phyloP scores from a whole-genome alignment of 2,113 vertebrate genomes.

The Axis porcinus region DNA sequence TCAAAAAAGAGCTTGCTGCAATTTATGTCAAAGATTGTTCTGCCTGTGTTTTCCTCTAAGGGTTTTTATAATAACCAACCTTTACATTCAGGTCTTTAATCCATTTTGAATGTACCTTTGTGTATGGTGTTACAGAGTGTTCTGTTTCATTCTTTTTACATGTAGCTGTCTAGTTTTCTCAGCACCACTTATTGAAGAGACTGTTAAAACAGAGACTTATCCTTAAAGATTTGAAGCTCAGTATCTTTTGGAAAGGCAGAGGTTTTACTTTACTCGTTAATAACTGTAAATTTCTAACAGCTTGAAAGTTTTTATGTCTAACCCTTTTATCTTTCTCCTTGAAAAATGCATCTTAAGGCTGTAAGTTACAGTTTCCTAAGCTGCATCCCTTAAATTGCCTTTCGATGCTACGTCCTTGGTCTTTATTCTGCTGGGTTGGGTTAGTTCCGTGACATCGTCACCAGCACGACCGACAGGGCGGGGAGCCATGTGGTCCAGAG shows the following conservation, averaged over 20 bases:
- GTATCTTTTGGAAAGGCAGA: neutral
- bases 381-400: neutral
- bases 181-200: neutral
- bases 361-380: neutral
- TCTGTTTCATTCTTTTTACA: neutral
- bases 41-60: neutral
- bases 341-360: neutral
- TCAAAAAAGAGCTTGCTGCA: neutral
- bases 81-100: neutral
- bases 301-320: neutral
- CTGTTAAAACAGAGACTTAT: neutral
- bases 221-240: neutral
- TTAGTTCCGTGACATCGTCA: neutral
- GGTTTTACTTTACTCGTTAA: neutral
- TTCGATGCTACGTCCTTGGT: neutral
- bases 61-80: neutral
- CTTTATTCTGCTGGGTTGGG: neutral
- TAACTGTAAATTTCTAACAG: neutral
- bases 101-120: neutral
- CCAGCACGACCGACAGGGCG: accelerated
- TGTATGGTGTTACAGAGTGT: neutral
- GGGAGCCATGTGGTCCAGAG: neutral
- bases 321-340: neutral
- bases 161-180: neutral
- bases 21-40: neutral